phyloP scores from a whole-genome alignment of 1,140 invertebrate species.

The Euura lappo region DNA sequence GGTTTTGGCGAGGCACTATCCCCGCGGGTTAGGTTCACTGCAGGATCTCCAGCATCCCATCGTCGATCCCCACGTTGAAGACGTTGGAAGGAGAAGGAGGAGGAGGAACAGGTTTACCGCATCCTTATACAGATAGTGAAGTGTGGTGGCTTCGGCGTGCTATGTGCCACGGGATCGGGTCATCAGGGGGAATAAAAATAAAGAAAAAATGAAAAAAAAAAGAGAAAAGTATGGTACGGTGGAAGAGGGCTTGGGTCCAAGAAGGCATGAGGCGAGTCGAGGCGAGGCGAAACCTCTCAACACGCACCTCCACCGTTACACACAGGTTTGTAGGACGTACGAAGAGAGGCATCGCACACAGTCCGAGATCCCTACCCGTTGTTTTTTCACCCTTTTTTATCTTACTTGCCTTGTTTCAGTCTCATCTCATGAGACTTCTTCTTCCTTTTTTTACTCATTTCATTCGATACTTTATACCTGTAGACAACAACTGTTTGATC shows the following conservation, averaged over 20 bases:
- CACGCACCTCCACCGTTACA: slow-evolving; percentile 20
- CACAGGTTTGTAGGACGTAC: background rate
- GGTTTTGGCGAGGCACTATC: slow-evolving; percentile 12
- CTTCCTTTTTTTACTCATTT: too few relatives aligned
- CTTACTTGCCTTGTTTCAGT: too few relatives aligned
- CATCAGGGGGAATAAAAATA: background rate
- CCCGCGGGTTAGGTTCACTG: too few relatives aligned
- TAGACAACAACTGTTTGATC: too few relatives aligned
- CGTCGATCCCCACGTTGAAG: too few relatives aligned
- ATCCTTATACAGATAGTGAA: slow-evolving; percentile 34
- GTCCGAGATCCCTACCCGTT: background rate
- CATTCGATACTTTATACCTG: too few relatives aligned
- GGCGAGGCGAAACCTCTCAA: slow-evolving; percentile 39
- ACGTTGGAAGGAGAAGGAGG: background rate
- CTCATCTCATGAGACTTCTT: too few relatives aligned
- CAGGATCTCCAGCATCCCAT: too few relatives aligned
- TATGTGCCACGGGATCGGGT: slow-evolving; percentile 6
- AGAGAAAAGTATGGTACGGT: background rate
- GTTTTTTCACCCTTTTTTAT: too few relatives aligned
- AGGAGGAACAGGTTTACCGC: slow-evolving; percentile 41
- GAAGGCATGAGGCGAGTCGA: slow-evolving; percentile 26
- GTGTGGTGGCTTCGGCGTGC: slow-evolving; percentile 2
- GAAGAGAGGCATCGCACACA: background rate
- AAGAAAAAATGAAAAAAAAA: background rate
- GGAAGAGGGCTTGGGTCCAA: background rate